A percentile compares a stretch with the other conserved stretches of the same genome.
Evolutionary conservation across 2,113 vertebrate genomes (phyloP).

Genomic region (Pluvialis apricaria): DNA sequence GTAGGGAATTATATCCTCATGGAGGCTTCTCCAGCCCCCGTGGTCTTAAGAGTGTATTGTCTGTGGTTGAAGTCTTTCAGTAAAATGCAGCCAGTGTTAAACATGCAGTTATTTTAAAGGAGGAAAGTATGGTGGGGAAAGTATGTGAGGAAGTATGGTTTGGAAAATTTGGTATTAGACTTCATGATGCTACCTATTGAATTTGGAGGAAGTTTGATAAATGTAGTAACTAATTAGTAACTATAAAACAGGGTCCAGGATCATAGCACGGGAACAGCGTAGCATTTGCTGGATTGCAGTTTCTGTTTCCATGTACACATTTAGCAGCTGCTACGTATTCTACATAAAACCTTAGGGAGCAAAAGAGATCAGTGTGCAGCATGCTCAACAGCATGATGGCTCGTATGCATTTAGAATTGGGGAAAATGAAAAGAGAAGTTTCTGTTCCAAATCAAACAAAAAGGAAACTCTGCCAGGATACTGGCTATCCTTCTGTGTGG

Average conservation of each 20-base stretch:
- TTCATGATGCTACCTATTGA: background rate
- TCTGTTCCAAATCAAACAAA: conserved; percentile 21
- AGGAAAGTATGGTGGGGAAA: background rate
- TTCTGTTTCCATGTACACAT: background rate
- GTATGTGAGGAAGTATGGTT: background rate
- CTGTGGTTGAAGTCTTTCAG: background rate
- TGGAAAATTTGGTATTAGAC: background rate
- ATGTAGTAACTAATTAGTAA: background rate
- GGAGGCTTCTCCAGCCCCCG: rapidly evolving
- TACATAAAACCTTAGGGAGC: background rate
- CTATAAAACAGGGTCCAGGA: background rate
- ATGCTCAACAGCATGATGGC: background rate
- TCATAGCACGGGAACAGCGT: background rate
- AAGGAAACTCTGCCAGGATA: background rate
- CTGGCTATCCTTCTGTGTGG: background rate
- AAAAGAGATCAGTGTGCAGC: background rate
- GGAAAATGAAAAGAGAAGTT: background rate
- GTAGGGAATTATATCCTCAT: background rate
- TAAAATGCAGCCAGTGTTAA: background rate
- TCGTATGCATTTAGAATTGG: background rate
- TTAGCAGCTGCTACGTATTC: background rate
- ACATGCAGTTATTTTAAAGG: background rate
- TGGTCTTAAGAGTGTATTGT: background rate
- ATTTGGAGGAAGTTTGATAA: background rate
- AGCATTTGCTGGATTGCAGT: background rate